Evolutionary conservation across 2,888 invertebrate species (phyloP).

Genomic region (Ophioninae sp.): DNA sequence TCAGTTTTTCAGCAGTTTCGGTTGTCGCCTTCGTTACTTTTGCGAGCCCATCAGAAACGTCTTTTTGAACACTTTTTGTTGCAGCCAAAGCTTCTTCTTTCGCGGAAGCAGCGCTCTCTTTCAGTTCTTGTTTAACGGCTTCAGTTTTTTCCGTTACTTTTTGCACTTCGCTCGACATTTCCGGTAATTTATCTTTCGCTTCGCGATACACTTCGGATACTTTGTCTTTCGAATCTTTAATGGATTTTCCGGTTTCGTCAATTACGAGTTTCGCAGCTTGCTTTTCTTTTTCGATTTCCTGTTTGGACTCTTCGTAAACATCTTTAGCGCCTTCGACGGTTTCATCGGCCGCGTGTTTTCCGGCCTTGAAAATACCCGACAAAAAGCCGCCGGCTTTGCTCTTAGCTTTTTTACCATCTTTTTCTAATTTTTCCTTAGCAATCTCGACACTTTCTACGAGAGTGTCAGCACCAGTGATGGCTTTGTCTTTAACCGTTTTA

Average conservation of each 20-base stretch:
- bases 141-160: constrained; percentile 39
- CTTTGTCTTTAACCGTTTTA: constrained; percentile 46
- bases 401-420: constrained; percentile 64
- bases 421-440: constrained; percentile 73
- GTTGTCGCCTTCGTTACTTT: constrained; percentile 24
- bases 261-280: constrained; percentile 48
- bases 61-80: constrained; percentile 56
- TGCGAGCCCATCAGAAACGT: constrained; percentile 42
- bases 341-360: constrained; percentile 66
- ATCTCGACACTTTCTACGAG: constrained; percentile 51
- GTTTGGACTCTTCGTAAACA: constrained; percentile 82
- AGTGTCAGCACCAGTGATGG: constrained; percentile 40
- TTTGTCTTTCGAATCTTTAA: constrained; percentile 62
- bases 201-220: constrained; percentile 35
- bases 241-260: constrained; percentile 51
- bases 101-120: constrained; percentile 29
- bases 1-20: constrained; percentile 45
- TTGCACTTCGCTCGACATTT: constrained; percentile 13
- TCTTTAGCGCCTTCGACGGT: constrained; percentile 75
- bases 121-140: constrained; percentile 40
- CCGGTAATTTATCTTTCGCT: constrained; percentile 53
- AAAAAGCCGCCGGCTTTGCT: constrained; percentile 67
- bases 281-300: constrained; percentile 62
- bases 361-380: constrained; percentile 68
- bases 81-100: constrained; percentile 48